Evolutionary conservation across 2,888 invertebrate species (phyloP).

Genomic region (Rhamnusium bicolor): DNA sequence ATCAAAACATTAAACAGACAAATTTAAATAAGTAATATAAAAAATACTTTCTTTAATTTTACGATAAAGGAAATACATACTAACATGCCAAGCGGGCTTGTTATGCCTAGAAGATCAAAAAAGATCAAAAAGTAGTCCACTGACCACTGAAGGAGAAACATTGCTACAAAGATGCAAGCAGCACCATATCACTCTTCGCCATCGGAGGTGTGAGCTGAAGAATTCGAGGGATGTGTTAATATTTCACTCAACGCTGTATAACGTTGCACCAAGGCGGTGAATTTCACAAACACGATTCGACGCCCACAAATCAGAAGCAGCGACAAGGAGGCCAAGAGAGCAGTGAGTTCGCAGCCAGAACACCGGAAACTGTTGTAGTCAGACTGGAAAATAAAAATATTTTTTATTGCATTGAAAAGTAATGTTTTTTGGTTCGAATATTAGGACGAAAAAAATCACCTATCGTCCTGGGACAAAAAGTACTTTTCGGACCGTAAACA

Average conservation of each 20-base stretch:
- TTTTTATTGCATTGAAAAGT: no score
- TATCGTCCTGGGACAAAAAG: no score
- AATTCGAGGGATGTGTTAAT: conserved; percentile 67
- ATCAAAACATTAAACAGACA: no score
- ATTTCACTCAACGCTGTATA: conserved; percentile 65
- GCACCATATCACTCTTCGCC: conserved; percentile 68
- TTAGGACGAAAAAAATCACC: not conserved
- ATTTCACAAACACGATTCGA: conserved; percentile 15
- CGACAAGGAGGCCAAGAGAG: conserved; percentile 9
- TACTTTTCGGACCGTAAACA: no score
- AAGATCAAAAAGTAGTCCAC: conserved; percentile 30
- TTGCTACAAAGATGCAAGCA: conserved; percentile 49
- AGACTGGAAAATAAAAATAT: not conserved
- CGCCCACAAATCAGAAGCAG: conserved; percentile 34
- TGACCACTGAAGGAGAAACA: conserved; percentile 35
- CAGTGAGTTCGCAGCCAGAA: conserved; percentile 13
- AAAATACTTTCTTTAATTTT: not conserved
- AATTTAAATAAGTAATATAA: no score
- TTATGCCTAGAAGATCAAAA: conserved; percentile 2
- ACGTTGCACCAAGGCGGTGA: conserved; percentile 58
- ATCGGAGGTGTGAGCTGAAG: conserved; percentile 67
- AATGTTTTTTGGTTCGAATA: no score
- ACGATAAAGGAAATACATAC: not conserved
- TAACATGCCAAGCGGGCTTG: not conserved
- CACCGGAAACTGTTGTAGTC: conserved; percentile 18